A percentile compares a stretch with the other conserved stretches of the same genome.
phyloP scores from a whole-genome alignment of 2,797 vertebrate species.

The Hippocampus kuda region DNA sequence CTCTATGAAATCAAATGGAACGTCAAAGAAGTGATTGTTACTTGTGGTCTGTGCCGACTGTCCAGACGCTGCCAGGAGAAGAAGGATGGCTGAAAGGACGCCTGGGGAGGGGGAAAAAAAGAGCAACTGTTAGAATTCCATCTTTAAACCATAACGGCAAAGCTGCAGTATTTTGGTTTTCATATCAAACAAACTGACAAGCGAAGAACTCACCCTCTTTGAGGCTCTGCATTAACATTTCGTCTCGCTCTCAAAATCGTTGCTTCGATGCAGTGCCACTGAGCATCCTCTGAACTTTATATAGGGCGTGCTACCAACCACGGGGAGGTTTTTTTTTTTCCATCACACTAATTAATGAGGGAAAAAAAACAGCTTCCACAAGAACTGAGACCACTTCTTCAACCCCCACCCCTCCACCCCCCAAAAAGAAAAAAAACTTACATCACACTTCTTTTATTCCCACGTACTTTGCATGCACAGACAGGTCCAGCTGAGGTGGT shows the following conservation, averaged over 20 bases:
- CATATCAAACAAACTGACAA: neutral
- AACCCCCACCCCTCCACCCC: neutral
- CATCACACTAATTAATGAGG: constrained; percentile 30
- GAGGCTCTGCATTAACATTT: constrained; percentile 41
- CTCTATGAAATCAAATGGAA: neutral
- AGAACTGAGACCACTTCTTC: neutral
- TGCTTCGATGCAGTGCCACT: neutral
- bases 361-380: no score
- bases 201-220: constrained; percentile 29
- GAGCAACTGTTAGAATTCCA: neutral
- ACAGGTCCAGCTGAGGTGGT: constrained; percentile 15
- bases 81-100: constrained; percentile 15
- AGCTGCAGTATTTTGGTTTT: neutral
- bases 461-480: constrained; percentile 32
- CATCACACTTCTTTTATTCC: neutral
- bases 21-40: constrained; percentile 17
- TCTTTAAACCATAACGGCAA: neutral
- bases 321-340: neutral
- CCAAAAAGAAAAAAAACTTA: neutral
- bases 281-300: constrained; percentile 25
- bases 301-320: constrained; percentile 12
- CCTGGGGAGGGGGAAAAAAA: constrained; percentile 20
- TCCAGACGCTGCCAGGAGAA: constrained; percentile 31
- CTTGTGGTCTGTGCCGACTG: constrained; percentile 29
- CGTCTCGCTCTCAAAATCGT: neutral